These are phyloP conservation scores for Styela plicata DNA, from an alignment of 23 tunicate genomes.

Conservation along the genomic window DNA sequence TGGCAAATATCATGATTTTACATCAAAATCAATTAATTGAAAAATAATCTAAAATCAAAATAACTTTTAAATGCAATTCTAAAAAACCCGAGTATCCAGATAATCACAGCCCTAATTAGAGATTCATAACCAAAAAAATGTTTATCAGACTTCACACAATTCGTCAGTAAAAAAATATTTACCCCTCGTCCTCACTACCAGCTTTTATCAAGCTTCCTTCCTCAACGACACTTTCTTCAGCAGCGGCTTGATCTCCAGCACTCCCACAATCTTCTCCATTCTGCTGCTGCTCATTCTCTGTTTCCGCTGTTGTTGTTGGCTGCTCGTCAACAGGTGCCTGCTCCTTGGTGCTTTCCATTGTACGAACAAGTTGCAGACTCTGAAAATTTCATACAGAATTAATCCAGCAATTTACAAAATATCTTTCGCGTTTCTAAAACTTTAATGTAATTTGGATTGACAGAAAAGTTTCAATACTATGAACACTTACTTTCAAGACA, in stretches of 20 bases:
- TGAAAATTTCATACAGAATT: neutral
- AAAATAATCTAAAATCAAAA: no score
- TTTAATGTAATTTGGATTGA: neutral
- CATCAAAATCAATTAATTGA: no score
- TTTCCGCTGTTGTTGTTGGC: neutral
- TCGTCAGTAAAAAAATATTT: no score
- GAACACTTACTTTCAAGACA: no score
- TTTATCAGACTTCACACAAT: no score
- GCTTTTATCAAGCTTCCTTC: constrained; percentile 81
- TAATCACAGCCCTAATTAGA: no score
- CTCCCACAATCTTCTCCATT: neutral
- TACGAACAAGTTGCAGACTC: neutral
- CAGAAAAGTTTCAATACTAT: neutral
- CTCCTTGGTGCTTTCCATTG: neutral
- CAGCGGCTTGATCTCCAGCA: neutral
- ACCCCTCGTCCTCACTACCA: constrained; percentile 67
- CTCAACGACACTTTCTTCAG: neutral
- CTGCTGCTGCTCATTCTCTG: neutral
- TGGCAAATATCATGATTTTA: no score
- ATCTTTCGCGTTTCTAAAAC: neutral
- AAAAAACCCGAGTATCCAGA: no score
- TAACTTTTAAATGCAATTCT: no score
- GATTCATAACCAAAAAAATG: no score
- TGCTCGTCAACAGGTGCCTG: neutral
- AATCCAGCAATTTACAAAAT: neutral